These are phyloP conservation scores for Penaeus chinensis DNA, from an alignment of 1,140 invertebrate genomes.

Conservation along the genomic window DNA sequence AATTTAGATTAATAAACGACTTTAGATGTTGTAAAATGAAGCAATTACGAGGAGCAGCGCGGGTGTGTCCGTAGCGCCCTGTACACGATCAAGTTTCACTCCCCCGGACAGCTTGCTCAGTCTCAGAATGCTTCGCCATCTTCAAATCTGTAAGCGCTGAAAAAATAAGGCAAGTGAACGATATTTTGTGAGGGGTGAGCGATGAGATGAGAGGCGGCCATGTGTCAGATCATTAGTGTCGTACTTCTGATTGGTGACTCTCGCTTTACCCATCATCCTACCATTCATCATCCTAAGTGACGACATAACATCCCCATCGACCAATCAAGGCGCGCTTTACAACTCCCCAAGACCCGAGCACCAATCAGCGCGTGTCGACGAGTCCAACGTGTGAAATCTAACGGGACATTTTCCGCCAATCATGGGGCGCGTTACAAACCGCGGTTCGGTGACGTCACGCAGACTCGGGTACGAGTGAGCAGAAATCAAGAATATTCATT, in stretches of 20 bases:
- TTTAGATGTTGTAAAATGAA: conserved; percentile 57
- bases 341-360: conserved; percentile 42
- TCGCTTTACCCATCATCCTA: conserved; percentile 64
- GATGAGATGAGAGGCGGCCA: conserved; percentile 55
- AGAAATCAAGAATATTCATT: conserved; percentile 63
- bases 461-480: conserved; percentile 57
- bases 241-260: conserved; percentile 64
- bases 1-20: neutral
- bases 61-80: conserved; percentile 21
- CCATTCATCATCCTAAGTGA: conserved; percentile 65
- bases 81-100: conserved; percentile 28
- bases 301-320: conserved; percentile 63
- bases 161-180: conserved; percentile 47
- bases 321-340: conserved; percentile 63
- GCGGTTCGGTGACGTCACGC: conserved; percentile 54
- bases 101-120: conserved; percentile 11
- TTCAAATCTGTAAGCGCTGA: conserved; percentile 27
- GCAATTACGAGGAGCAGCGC: conserved; percentile 9
- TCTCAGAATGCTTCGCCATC: conserved; percentile 54
- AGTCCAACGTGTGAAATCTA: conserved; percentile 61
- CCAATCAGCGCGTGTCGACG: conserved; percentile 54
- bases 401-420: conserved; percentile 62
- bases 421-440: conserved; percentile 47
- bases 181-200: conserved; percentile 56
- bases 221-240: conserved; percentile 65